A percentile compares a stretch with the other conserved stretches of the same genome.
phyloP scores from a whole-genome alignment of 2,113 vertebrate genomes.

The Lophochroa leadbeateri region DNA sequence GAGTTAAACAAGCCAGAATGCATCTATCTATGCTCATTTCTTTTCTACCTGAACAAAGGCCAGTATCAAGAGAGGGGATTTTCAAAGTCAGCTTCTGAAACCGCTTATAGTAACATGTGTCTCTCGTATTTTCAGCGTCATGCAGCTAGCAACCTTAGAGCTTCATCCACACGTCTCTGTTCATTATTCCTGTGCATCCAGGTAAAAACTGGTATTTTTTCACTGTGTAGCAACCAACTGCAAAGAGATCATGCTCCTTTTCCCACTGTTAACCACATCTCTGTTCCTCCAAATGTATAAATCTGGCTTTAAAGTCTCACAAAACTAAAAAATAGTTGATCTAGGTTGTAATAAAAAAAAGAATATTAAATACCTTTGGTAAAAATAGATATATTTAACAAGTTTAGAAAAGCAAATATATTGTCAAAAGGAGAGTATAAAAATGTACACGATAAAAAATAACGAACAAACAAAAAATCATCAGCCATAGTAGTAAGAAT shows the following conservation, averaged over 20 bases:
- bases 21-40: slow-evolving; percentile 14
- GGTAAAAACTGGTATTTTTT: slow-evolving; percentile 37
- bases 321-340: slow-evolving; percentile 79
- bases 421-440: slow-evolving; percentile 80
- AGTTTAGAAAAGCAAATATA: slow-evolving; percentile 84
- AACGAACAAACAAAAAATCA: slow-evolving; percentile 70
- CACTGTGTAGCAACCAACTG: slow-evolving; percentile 63
- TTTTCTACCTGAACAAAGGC: background rate
- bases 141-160: background rate
- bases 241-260: slow-evolving; percentile 55
- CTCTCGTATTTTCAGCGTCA: slow-evolving; percentile 20
- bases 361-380: slow-evolving; percentile 91
- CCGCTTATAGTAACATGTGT: background rate
- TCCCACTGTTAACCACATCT: slow-evolving; percentile 54
- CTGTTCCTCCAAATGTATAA: slow-evolving; percentile 62
- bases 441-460: slow-evolving; percentile 82
- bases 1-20: slow-evolving; percentile 50
- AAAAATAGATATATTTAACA: slow-evolving; percentile 88
- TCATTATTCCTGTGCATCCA: slow-evolving; percentile 23
- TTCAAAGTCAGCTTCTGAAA: slow-evolving; percentile 21
- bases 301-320: slow-evolving; percentile 74
- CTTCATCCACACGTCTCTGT: slow-evolving; percentile 15
- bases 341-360: slow-evolving; percentile 80
- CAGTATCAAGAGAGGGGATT: background rate
- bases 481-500: slow-evolving; percentile 64